Percentiles rank a stretch among this genome's conserved stretches.
These are phyloP conservation scores for Solea senegalensis DNA, from an alignment of 2,113 vertebrate species.

Conservation along the genomic window DNA sequence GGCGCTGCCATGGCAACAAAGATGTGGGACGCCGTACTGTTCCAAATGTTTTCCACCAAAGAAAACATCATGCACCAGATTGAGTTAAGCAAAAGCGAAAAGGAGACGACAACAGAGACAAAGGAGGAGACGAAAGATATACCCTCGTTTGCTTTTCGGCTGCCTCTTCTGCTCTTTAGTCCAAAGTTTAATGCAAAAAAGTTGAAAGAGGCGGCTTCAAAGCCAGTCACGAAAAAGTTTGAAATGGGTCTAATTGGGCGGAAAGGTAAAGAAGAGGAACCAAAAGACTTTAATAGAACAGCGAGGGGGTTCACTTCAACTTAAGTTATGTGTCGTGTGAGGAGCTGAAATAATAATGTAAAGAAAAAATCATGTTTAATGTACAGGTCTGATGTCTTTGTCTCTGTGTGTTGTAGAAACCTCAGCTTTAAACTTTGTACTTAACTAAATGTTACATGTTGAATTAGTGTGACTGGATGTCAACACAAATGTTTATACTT, in stretches of 20 bases:
- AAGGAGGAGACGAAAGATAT: conserved; percentile 62
- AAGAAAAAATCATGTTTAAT: conserved; percentile 48
- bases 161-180: conserved; percentile 89
- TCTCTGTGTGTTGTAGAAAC: conserved; percentile 37
- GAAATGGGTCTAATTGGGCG: conserved; percentile 83
- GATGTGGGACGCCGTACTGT: conserved; percentile 95
- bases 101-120: conserved; percentile 49
- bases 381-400: conserved; percentile 50
- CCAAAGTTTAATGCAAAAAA: conserved; percentile 92
- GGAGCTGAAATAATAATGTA: conserved; percentile 25
- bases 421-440: conserved; percentile 59
- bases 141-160: conserved; percentile 76
- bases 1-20: conserved; percentile 80
- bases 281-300: conserved; percentile 90
- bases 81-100: conserved; percentile 70
- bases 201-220: conserved; percentile 87
- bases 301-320: conserved; percentile 85
- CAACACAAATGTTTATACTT: conserved; percentile 41
- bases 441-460: conserved; percentile 55
- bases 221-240: conserved; percentile 83
- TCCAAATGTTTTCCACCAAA: conserved; percentile 86
- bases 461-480: conserved; percentile 44
- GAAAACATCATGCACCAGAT: conserved; percentile 83
- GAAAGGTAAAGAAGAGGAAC: conserved; percentile 82
- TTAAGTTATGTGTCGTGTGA: conserved; percentile 53